Percentiles rank a stretch among this genome's conserved stretches.
These are phyloP conservation scores for Athalia rosae DNA, from an alignment of 2,888 invertebrate species.

Conservation along the genomic window DNA sequence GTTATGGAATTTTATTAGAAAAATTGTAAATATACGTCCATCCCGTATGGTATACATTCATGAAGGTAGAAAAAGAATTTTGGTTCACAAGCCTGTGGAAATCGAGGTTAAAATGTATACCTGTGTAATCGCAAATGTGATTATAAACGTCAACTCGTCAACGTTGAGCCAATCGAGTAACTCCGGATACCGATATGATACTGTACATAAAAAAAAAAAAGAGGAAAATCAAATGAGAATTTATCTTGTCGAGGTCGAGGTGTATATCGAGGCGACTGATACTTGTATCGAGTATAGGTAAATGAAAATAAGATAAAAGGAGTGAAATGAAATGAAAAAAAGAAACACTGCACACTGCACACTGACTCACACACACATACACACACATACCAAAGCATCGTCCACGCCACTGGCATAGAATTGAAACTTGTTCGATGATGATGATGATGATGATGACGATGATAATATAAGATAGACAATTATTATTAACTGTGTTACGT, in stretches of 20 bases:
- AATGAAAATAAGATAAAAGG: no score
- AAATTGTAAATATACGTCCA: slow-evolving; percentile 33
- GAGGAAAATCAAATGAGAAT: slow-evolving; percentile 30
- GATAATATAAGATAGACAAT: background rate
- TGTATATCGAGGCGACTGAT: slow-evolving; percentile 27
- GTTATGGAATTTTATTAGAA: slow-evolving; percentile 10
- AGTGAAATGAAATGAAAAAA: no score
- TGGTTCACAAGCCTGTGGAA: background rate
- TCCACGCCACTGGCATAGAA: slow-evolving; percentile 66
- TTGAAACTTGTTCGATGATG: slow-evolving; percentile 72
- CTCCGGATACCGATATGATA: slow-evolving; percentile 30
- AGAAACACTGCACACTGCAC: background rate
- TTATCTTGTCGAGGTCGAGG: slow-evolving; percentile 43
- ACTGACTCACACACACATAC: background rate
- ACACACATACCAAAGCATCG: slow-evolving; percentile 57
- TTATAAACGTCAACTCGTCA: slow-evolving; percentile 38
- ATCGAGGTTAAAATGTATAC: background rate
- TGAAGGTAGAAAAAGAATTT: background rate
- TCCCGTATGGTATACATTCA: background rate
- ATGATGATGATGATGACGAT: background rate
- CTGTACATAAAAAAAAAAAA: slow-evolving; percentile 39
- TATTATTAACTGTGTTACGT: background rate
- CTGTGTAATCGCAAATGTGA: background rate
- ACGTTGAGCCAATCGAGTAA: slow-evolving; percentile 25
- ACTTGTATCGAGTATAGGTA: slow-evolving; percentile 40